Percentiles rank a stretch among this genome's conserved stretches.
Evolutionary conservation across 2,797 vertebrate species (phyloP).

Genomic region (Melanotaenia maccullochi): DNA sequence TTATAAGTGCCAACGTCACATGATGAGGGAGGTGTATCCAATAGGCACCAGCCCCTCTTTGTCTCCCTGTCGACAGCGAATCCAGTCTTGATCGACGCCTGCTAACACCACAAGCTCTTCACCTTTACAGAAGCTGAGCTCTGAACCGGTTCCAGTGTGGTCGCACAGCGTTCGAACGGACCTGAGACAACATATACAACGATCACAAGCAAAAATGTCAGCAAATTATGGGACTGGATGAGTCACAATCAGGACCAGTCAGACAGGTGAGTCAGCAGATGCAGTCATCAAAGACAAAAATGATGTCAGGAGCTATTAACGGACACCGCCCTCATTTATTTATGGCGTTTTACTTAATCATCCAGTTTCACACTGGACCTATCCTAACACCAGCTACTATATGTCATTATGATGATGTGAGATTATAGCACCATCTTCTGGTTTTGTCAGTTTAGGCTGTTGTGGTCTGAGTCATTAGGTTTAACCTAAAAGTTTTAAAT

Average conservation of each 20-base stretch:
- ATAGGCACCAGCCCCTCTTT: slow-evolving; percentile 91
- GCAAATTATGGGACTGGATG: slow-evolving; percentile 21
- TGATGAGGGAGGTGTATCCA: slow-evolving; percentile 94
- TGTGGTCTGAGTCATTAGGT: neutral
- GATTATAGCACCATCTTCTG: slow-evolving; percentile 18
- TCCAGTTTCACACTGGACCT: neutral
- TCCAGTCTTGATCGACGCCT: slow-evolving; percentile 94
- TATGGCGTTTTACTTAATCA: neutral
- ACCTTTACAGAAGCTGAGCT: slow-evolving; percentile 91
- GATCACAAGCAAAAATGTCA: slow-evolving; percentile 9
- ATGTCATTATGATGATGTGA: neutral
- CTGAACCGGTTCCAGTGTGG: slow-evolving; percentile 81
- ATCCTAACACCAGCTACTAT: neutral
- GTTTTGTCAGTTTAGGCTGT: neutral
- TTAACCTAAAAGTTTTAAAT: neutral
- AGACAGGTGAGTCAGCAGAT: slow-evolving; percentile 47
- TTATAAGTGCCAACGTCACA: slow-evolving; percentile 79
- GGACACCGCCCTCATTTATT: neutral
- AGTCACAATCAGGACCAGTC: slow-evolving; percentile 44
- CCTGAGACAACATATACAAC: slow-evolving; percentile 73
- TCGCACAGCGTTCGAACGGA: slow-evolving; percentile 91
- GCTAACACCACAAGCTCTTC: slow-evolving; percentile 89
- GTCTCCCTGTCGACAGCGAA: slow-evolving; percentile 89
- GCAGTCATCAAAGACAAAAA: slow-evolving; percentile 13
- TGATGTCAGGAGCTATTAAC: slow-evolving; percentile 17